Conservation (phyloP, 2,888 invertebrate genomes). For the Drosophila merina region DNA sequence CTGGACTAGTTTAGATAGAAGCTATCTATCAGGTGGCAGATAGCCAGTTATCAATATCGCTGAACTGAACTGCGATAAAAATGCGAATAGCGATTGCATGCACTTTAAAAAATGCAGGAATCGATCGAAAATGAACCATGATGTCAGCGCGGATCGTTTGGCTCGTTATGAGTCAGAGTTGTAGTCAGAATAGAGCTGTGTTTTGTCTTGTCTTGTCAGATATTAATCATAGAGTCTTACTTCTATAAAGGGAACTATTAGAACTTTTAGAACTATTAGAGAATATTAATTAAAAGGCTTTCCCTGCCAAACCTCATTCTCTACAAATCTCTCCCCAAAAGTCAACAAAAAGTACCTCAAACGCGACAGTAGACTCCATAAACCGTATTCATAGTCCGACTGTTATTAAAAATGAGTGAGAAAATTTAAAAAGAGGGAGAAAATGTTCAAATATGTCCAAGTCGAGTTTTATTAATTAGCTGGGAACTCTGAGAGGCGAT, state of each 20-base stretch:
- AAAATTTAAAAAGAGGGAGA: slow-evolving; percentile 2
- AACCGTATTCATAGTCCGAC: neutral
- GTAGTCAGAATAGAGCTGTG: slow-evolving; percentile 7
- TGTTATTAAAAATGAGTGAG: neutral
- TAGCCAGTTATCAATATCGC: slow-evolving; percentile 31
- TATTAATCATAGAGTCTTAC: slow-evolving; percentile 10
- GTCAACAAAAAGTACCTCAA: neutral
- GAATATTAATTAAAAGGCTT: too few species aligned
- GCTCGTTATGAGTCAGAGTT: slow-evolving; percentile 10
- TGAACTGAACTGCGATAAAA: slow-evolving; percentile 28
- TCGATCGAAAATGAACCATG: slow-evolving; percentile 37
- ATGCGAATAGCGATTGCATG: slow-evolving; percentile 21
- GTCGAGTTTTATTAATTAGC: slow-evolving; percentile 67
- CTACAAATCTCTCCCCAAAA: too few species aligned
- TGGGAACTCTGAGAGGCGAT: slow-evolving; percentile 53
- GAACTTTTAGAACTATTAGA: too few species aligned
- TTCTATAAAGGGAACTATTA: too few species aligned
- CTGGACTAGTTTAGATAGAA: slow-evolving; percentile 28
- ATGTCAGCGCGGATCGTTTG: slow-evolving; percentile 15
- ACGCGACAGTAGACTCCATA: neutral
- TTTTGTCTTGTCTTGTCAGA: neutral
- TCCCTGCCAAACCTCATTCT: too few species aligned
- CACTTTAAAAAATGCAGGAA: slow-evolving; percentile 31
- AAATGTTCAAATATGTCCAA: neutral
- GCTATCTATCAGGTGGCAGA: slow-evolving; percentile 51